Evolutionary conservation across 2,797 vertebrate species (phyloP).

Genomic region (Ptychadena robeensis): DNA sequence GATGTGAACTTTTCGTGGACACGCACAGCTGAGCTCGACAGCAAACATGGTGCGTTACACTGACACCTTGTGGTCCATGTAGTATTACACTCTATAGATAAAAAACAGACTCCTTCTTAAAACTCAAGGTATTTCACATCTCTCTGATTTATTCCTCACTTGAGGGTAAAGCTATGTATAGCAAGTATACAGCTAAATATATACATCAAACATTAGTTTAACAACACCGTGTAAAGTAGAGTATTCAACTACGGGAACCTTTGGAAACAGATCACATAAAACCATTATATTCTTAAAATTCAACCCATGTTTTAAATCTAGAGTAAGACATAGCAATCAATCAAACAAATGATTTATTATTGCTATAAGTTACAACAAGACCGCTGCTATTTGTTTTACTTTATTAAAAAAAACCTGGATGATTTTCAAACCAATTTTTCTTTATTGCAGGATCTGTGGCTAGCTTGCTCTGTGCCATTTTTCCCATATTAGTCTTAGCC

Average conservation of each 20-base stretch:
- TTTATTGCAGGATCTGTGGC: slow-evolving; percentile 17
- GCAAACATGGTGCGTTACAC: slow-evolving; percentile 13
- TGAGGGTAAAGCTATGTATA: neutral
- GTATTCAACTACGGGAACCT: neutral
- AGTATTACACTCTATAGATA: neutral
- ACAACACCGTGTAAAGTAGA: neutral
- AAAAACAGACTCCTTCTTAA: neutral
- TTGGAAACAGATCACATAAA: neutral
- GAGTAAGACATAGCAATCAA: neutral
- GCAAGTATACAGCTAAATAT: too few relatives aligned
- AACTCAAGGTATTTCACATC: neutral
- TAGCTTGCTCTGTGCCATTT: slow-evolving; percentile 37
- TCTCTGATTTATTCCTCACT: neutral
- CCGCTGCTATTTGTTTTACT: neutral
- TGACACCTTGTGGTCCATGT: slow-evolving; percentile 44
- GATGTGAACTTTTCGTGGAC: neutral
- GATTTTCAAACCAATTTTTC: neutral
- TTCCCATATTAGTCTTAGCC: slow-evolving; percentile 41
- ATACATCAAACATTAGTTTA: too few relatives aligned
- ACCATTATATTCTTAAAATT: neutral
- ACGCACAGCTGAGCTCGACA: slow-evolving; percentile 9
- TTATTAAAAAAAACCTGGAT: neutral
- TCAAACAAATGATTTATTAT: neutral
- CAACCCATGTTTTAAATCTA: neutral
- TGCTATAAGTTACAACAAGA: neutral